These are phyloP conservation scores for Phalacrocorax pelagicus DNA, from an alignment of 2,113 vertebrate genomes.

Conservation along the genomic window DNA sequence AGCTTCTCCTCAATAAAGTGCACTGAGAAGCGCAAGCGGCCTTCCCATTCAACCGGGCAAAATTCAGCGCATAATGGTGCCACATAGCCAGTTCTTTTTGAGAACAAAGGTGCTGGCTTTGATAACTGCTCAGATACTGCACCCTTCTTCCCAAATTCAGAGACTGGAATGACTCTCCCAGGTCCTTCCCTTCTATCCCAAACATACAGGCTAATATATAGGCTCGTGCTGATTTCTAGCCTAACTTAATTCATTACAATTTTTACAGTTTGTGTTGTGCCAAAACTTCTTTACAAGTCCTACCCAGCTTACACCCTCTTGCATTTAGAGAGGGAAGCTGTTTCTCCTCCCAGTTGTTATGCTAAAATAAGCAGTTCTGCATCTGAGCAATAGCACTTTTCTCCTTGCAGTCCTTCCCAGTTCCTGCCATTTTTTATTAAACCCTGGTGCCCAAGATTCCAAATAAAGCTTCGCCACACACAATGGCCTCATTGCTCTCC, in stretches of 20 bases:
- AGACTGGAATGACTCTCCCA: background rate
- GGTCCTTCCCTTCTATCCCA: background rate
- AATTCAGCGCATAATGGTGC: background rate
- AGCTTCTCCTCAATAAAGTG: background rate
- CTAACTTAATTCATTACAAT: background rate
- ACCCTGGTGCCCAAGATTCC: background rate
- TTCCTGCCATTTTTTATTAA: background rate
- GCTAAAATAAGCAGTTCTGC: background rate
- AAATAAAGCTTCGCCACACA: background rate
- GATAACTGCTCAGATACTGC: background rate
- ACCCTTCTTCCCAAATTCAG: background rate
- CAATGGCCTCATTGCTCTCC: background rate
- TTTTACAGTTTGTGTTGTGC: background rate
- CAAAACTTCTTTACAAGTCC: background rate
- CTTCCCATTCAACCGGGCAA: background rate
- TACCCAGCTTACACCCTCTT: background rate
- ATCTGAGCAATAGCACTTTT: rapidly evolving
- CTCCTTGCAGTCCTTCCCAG: background rate
- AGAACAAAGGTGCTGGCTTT: background rate
- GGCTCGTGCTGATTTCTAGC: background rate
- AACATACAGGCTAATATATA: background rate
- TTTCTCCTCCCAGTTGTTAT: background rate
- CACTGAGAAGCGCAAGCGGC: background rate
- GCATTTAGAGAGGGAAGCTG: background rate
- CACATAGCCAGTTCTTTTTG: rapidly evolving